Evolutionary conservation across 2,113 vertebrate genomes (phyloP), one percentile per base, ranked within the genome.

Genomic region (Hemiprocne comata): DNA sequence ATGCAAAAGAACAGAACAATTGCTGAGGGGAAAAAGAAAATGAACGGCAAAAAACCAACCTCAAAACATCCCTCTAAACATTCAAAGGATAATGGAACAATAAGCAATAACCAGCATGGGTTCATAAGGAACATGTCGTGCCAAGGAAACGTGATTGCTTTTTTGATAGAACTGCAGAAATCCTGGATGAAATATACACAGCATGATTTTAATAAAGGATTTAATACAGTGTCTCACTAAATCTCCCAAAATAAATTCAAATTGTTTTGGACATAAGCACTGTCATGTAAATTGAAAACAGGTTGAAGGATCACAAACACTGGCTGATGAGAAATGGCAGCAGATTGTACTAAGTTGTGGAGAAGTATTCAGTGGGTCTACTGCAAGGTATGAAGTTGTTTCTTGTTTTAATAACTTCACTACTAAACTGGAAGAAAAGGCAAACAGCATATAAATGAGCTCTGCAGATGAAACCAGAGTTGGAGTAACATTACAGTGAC

Each of bases 131-230:
- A 95, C 89, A 80, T 33, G 65, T 89, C 0, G 48, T 92, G 80
- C 79, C 67, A 95, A 77, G 90, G 46, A 95, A 94, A 88, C 6
- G 3, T 94, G 94, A 96, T 94, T 96, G 91, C 24, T 95, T 97
- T 94, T 97, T 93, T 92, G 84, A 97, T 85, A 92, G 89, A 87
- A 93, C 40, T 73, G 79, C 66, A 94, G 79, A 96, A 96, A 94
- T 83, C 82, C 76, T 95, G 80, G 91, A 93, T 95, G 55, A 94
- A 93, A 92, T 73, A 94, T 76, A 90, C 77, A 88, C 94, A 93
- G 84, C 77, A 71, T 90, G 93, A 95, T 90, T 95, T 97, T 96
- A 97, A 97, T 97, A 94, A 91, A 95, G 92, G 89, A 91, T 94
- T 95, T 96, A 94, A 94, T 91, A 85, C 89, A 93, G 48, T 62